Evolutionary conservation across 2,113 vertebrate species (phyloP).

Genomic region (zebrafish (Danio rerio)): GRCz12tu NC_133189.1:33747501-33748000

Average conservation of each 20-base stretch:
- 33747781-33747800: too few species aligned
- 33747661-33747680: neutral
- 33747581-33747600: slow-evolving; percentile 10
- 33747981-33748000: too few species aligned
- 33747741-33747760: neutral
- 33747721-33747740: slow-evolving; percentile 1
- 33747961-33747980: too few species aligned
- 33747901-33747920: too few species aligned
- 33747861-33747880: too few species aligned
- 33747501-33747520: neutral
- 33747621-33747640: slow-evolving; percentile 16
- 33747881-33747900: too few species aligned
- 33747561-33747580: neutral
- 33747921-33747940: too few species aligned
- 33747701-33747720: neutral
- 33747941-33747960: too few species aligned
- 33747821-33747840: too few species aligned
- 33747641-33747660: slow-evolving; percentile 5
- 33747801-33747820: too few species aligned
- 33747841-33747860: too few species aligned
- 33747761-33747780: too few species aligned
- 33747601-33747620: neutral
- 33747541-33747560: neutral
- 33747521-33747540: neutral
- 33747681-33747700: neutral